Percentiles rank a stretch among this genome's conserved stretches.
Conservation (phyloP, 2,797 vertebrate genomes). For the Bradypus variegatus region DNA sequence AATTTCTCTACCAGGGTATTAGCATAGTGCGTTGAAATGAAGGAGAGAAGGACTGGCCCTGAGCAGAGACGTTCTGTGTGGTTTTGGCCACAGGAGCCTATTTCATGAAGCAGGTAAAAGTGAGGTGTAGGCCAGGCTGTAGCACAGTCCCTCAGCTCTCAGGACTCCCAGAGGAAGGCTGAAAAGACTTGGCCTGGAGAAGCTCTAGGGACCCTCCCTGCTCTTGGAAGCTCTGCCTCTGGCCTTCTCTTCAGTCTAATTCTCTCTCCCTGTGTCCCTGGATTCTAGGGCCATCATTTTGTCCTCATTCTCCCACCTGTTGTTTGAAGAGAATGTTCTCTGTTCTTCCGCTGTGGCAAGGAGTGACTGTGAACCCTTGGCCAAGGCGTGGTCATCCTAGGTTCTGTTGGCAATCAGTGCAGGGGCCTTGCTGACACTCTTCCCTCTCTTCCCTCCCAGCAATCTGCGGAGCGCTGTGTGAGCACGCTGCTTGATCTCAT, state of each 20-base stretch:
- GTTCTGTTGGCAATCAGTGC: not conserved
- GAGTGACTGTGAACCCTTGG: not conserved
- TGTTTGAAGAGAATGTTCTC: not conserved
- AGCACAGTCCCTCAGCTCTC: not conserved
- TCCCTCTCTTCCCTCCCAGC: slow-evolving; percentile 72
- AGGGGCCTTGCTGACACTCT: not conserved
- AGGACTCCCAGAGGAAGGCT: not conserved
- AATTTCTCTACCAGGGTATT: not conserved
- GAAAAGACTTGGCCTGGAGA: not conserved
- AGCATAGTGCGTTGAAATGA: not conserved
- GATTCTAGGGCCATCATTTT: not conserved
- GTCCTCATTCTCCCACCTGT: not conserved
- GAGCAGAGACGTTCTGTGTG: not conserved
- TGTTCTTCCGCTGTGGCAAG: not conserved
- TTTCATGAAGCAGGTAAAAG: slow-evolving; percentile 13
- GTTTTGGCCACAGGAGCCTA: not conserved
- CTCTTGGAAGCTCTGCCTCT: not conserved
- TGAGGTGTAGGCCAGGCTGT: not conserved
- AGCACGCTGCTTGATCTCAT: slow-evolving; percentile 96
- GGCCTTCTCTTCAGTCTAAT: not conserved
- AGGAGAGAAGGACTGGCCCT: not conserved
- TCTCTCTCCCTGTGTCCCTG: not conserved
- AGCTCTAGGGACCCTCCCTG: not conserved
- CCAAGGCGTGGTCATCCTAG: not conserved
- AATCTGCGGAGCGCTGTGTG: slow-evolving; percentile 96